Evolutionary conservation across 2,113 vertebrate species (phyloP).

Genomic region (Elaphurus davidianus): DNA sequence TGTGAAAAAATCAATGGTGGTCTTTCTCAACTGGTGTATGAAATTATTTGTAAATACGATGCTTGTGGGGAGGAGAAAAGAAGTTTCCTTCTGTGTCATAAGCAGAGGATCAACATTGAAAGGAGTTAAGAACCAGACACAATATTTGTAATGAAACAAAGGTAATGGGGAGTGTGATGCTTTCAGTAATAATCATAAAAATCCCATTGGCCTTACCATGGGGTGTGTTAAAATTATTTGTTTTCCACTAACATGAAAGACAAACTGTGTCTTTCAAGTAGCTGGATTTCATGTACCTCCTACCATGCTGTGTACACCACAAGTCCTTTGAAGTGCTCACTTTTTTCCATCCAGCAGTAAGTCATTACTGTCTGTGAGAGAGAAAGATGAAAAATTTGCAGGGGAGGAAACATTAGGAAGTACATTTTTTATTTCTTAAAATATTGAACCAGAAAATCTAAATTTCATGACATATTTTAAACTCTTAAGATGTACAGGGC

Average conservation of each 20-base stretch:
- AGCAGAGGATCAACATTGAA: not conserved
- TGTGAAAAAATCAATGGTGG: not conserved
- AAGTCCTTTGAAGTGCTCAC: constrained; percentile 10
- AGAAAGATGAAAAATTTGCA: not conserved
- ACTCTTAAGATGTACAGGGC: not conserved
- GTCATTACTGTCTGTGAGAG: constrained; percentile 34
- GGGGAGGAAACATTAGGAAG: not conserved
- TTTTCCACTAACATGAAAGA: constrained; percentile 44
- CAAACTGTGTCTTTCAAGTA: constrained; percentile 10
- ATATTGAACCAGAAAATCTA: constrained; percentile 23
- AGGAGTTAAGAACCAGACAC: not conserved
- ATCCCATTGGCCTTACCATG: not conserved
- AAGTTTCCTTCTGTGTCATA: not conserved
- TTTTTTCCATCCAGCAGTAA: not conserved
- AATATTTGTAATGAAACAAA: not conserved
- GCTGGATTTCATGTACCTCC: not conserved
- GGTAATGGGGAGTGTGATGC: not conserved
- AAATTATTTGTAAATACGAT: not conserved
- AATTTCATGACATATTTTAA: constrained; percentile 43
- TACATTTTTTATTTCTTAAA: constrained; percentile 42
- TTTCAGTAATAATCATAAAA: constrained; percentile 38
- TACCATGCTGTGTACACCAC: not conserved
- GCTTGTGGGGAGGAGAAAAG: not conserved
- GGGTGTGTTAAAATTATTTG: not conserved
- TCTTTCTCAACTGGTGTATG: not conserved